phyloP scores from a whole-genome alignment of 1,140 invertebrate species.

The Cotesia chilonis region DNA sequence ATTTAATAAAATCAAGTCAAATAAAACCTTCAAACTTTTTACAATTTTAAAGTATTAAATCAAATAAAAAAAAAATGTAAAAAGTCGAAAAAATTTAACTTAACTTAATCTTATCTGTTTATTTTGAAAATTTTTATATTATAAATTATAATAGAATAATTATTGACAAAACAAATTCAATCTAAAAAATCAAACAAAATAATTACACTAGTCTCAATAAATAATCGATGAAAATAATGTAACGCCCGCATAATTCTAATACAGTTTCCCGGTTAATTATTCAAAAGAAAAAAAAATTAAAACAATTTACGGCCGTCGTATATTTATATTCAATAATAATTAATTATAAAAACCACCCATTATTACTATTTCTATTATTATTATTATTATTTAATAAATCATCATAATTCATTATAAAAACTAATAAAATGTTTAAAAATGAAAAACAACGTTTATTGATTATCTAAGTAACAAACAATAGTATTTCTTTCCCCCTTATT shows the following conservation, averaged over 20 bases:
- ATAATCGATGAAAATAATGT: too few species aligned
- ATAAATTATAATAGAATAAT: too few species aligned
- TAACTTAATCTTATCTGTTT: not conserved
- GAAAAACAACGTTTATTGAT: slow-evolving; percentile 65
- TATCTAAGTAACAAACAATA: slow-evolving; percentile 68
- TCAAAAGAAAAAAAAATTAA: slow-evolving; percentile 61
- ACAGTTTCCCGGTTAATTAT: slow-evolving; percentile 12
- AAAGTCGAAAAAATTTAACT: too few species aligned
- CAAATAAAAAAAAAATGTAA: not conserved
- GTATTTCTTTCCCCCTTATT: slow-evolving; percentile 51
- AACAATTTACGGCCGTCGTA: slow-evolving; percentile 54
- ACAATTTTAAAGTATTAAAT: slow-evolving; percentile 2
- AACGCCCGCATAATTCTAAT: too few species aligned
- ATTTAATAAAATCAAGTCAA: slow-evolving; percentile 4
- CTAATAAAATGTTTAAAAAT: slow-evolving; percentile 66
- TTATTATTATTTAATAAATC: too few species aligned
- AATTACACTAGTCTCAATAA: too few species aligned
- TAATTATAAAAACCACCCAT: not conserved
- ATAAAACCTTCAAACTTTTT: not conserved
- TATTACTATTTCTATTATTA: slow-evolving; percentile 18
- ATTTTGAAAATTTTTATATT: not conserved
- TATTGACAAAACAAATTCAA: too few species aligned
- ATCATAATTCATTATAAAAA: slow-evolving; percentile 52
- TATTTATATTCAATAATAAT: not conserved
- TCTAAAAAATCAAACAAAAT: too few species aligned